Conservation (phyloP, 2,888 invertebrate genomes). For the Meandrusa payeni region DNA sequence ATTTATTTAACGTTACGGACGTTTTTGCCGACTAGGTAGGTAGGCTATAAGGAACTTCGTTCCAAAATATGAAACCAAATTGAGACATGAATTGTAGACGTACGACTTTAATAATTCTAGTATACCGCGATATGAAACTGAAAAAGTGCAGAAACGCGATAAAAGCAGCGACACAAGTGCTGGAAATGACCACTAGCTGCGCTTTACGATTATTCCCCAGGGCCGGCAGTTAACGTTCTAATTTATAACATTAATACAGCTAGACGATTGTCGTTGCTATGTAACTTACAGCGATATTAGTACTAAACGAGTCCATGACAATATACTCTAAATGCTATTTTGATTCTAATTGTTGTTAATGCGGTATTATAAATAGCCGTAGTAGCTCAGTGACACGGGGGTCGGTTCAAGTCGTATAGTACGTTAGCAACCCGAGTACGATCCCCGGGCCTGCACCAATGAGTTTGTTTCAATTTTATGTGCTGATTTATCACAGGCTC, state of each 20-base stretch:
- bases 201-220: slow-evolving; percentile 20
- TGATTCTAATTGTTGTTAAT: too few species aligned
- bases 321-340: slow-evolving; percentile 22
- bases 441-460: too few species aligned
- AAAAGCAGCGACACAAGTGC: slow-evolving; percentile 18
- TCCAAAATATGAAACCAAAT: too few species aligned
- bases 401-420: too few species aligned
- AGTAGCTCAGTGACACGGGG: too few species aligned
- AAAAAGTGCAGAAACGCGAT: slow-evolving; percentile 21
- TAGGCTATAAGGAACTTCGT: too few species aligned
- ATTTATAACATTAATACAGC: slow-evolving; percentile 78
- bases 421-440: too few species aligned
- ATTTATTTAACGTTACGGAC: too few species aligned
- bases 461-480: too few species aligned
- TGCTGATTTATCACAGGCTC: too few species aligned
- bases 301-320: slow-evolving; percentile 33
- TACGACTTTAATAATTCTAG: slow-evolving; percentile 20
- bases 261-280: slow-evolving; percentile 52
- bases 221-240: slow-evolving; percentile 59
- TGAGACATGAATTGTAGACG: slow-evolving; percentile 7
- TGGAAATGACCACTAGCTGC: slow-evolving; percentile 17
- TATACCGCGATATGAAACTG: slow-evolving; percentile 14
- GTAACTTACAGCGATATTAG: slow-evolving; percentile 40
- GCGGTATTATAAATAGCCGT: too few species aligned
- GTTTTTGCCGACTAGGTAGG: too few species aligned